phyloP scores from a whole-genome alignment of 2,797 vertebrate species.

The Oryzias sinensis region DNA sequence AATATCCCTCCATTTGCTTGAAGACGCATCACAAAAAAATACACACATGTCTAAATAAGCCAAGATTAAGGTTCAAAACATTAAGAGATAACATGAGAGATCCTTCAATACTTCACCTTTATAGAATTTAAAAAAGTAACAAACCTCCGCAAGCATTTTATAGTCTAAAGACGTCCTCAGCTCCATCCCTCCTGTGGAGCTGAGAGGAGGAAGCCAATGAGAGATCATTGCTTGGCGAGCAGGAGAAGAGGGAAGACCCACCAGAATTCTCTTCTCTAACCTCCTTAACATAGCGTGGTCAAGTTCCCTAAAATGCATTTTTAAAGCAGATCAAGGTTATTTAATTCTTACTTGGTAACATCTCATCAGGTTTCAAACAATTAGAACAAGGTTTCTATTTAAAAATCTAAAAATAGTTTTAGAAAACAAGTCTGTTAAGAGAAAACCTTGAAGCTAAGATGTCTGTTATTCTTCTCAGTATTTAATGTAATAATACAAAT shows the following conservation, averaged over 20 bases:
- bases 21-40: slow-evolving; percentile 2
- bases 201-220: slow-evolving; percentile 90
- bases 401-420: too few relatives aligned
- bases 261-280: slow-evolving; percentile 94
- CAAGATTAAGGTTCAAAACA: background rate
- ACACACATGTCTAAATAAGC: background rate
- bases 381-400: too few relatives aligned
- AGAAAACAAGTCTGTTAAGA: too few relatives aligned
- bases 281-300: slow-evolving; percentile 91
- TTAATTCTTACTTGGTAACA: too few relatives aligned
- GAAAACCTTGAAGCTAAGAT: too few relatives aligned
- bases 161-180: slow-evolving; percentile 86
- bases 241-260: slow-evolving; percentile 82
- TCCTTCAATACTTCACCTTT: background rate
- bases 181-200: slow-evolving; percentile 77
- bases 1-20: slow-evolving; percentile 85
- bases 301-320: slow-evolving; percentile 83
- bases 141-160: slow-evolving; percentile 80
- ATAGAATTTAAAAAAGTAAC: background rate
- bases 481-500: background rate
- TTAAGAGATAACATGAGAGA: background rate
- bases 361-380: too few relatives aligned
- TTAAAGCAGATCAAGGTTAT: too few relatives aligned
- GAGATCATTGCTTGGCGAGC: slow-evolving; percentile 88
- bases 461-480: background rate